A percentile compares a stretch with the other conserved stretches of the same genome.
These are phyloP conservation scores for Pipistrellus pygmaeus DNA, from an alignment of 2,797 vertebrate genomes.

Conservation along the genomic window DNA sequence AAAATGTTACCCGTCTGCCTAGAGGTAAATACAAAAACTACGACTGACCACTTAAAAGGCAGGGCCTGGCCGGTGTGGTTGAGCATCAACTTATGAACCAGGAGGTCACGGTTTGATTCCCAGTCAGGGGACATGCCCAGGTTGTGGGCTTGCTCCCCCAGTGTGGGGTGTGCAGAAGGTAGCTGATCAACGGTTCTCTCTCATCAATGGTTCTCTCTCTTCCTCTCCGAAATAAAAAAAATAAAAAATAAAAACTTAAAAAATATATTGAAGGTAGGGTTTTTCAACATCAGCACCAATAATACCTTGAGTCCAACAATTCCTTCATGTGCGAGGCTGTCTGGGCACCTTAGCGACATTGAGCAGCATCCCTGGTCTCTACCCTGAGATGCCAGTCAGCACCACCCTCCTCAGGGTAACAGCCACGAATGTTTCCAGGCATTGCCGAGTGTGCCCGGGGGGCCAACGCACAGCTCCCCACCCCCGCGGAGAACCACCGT, in stretches of 20 bases:
- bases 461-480: not conserved
- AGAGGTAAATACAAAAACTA: not conserved
- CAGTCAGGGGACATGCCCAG: not conserved
- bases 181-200: not conserved
- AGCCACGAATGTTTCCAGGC: not conserved
- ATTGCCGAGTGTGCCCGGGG: not conserved
- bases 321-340: not conserved
- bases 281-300: not conserved
- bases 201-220: not conserved
- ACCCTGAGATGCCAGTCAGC: not conserved
- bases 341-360: fast-evolving
- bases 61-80: not conserved
- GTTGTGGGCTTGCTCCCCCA: not conserved
- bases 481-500: not conserved
- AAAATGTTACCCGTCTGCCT: not conserved
- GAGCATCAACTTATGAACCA: not conserved
- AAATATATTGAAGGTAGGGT: not conserved
- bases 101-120: not conserved
- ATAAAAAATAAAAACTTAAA: no score
- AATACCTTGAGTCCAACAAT: not conserved
- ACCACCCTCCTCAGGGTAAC: not conserved
- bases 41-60: not conserved
- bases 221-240: not conserved
- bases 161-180: not conserved
- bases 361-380: not conserved